These are phyloP conservation scores for Cavia aperea DNA, from an alignment of 2,113 vertebrate species.

Conservation along the genomic window DNA sequence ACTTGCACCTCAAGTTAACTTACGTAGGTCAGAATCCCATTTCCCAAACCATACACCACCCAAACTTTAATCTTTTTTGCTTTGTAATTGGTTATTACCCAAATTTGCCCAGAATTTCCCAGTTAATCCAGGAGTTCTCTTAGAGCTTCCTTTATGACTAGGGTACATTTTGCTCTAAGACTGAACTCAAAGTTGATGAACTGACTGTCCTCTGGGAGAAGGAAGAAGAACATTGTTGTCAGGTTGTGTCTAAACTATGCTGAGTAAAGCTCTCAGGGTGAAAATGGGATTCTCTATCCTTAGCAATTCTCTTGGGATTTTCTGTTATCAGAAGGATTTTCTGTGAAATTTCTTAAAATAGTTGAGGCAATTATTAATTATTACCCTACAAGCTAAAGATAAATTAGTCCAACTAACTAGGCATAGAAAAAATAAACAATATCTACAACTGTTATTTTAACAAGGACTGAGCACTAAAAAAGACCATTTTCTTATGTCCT, in stretches of 20 bases:
- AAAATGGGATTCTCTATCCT: background rate
- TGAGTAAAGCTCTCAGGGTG: background rate
- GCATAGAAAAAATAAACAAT: background rate
- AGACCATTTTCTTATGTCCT: background rate
- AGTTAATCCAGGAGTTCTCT: background rate
- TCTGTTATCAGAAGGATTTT: background rate
- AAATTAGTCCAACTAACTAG: background rate
- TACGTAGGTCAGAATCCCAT: background rate
- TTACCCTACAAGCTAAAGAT: background rate
- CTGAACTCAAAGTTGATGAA: background rate
- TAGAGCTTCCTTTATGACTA: background rate
- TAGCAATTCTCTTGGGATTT: background rate
- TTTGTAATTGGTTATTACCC: background rate
- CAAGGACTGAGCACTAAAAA: background rate
- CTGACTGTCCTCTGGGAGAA: background rate
- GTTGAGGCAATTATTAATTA: background rate
- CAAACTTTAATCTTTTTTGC: background rate
- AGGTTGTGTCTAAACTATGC: background rate
- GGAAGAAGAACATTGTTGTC: background rate
- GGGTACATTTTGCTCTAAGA: background rate
- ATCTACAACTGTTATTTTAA: background rate
- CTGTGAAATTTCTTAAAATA: slow-evolving; percentile 10
- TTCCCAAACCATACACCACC: background rate
- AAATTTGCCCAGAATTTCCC: background rate
- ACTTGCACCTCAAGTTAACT: background rate